phyloP scores from a whole-genome alignment of 2,113 vertebrate genomes.

The Phalacrocorax carbo region DNA sequence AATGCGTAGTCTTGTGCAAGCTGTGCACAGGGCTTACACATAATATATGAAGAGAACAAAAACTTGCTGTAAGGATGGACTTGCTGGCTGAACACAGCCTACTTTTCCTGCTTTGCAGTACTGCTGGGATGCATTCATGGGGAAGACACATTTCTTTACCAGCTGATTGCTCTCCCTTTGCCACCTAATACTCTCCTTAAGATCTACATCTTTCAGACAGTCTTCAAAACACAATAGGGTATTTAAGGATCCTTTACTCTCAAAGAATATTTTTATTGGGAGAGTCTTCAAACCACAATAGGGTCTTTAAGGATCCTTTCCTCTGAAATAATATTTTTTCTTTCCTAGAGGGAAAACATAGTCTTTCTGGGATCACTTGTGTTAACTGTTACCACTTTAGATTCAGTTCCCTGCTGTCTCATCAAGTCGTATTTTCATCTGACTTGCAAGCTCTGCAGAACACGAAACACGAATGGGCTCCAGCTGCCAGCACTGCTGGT shows the following conservation, averaged over 20 bases:
- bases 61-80: neutral
- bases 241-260: neutral
- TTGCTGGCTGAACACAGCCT: neutral
- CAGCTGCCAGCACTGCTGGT: neutral
- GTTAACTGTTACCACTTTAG: neutral
- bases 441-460: neutral
- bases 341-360: neutral
- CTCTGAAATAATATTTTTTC: neutral
- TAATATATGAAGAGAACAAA: neutral
- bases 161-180: neutral
- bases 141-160: neutral
- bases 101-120: neutral
- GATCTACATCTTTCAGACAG: neutral
- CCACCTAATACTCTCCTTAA: neutral
- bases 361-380: neutral
- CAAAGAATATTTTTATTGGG: neutral
- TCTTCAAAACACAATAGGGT: neutral
- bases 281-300: neutral
- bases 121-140: neutral
- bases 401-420: neutral
- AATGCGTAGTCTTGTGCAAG: neutral
- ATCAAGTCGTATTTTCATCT: neutral
- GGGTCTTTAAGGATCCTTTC: neutral
- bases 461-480: accelerated
- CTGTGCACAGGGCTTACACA: neutral